Base-by-base conservation (phyloP, 1,140 invertebrate genomes). In the Scaptomyza pallida region DNA sequence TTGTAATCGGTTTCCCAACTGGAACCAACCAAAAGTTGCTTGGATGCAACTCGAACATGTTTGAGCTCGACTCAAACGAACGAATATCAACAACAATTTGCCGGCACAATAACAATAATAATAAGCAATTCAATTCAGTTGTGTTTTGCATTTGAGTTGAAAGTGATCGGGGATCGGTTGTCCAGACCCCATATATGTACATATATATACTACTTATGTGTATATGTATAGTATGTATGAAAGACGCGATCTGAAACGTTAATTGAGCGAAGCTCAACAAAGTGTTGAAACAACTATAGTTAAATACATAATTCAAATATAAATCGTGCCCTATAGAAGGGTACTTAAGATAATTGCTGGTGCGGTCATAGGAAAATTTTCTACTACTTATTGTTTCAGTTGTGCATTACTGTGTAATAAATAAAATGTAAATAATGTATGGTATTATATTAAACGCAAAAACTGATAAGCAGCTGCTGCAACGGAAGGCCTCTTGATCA, bases 381-480 rank as follows among this genome's bases (percentile, higher is more conserved):
- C 5, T 8, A 17, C 6, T 23, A 44, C 26, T 40, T 43, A n/a
- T 44, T 26, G 48, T 30, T 12, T 12, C 21, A 26, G n/a, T n/a
- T 47, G 45, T 8, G 19, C n/a, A 13, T 13, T 2, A 45, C 1
- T n/a, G n/a, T 13, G 21, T 40, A 15, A 54, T 23, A 26, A 12
- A 26, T 16, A 26, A 37, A 19, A 37, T 52, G 16, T 19, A 52
- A 37, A 19, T 16, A 17, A 30, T 30, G 26, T 8, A 43, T 3
- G 13, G 8, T 48, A 57, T 13, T 9, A 8, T 35, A 15, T 9
- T 16, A 47, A 19, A 26, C 43, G 12, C 0, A 40, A 50, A 6
- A 30, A 30, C 44, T 67, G 74, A 82, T 82, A 82, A 82, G 74
- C 78, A 50, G 13, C 69, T 65, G 64, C 33, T 8, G 26, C 26